These are phyloP conservation scores for Hycleus cichorii DNA, from an alignment of 1,140 invertebrate genomes.

Conservation along the genomic window DNA sequence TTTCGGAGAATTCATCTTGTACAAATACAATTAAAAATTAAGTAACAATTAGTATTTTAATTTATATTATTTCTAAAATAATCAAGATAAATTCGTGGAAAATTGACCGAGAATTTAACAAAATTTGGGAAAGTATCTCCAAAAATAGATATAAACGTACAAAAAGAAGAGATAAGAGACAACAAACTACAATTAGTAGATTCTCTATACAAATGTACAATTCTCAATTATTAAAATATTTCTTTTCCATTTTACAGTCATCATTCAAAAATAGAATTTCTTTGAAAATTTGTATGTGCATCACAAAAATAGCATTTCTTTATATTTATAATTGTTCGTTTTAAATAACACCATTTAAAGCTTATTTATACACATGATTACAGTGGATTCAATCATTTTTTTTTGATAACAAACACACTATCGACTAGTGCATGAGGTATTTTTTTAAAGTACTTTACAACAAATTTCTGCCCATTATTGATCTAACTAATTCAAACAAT, in stretches of 20 bases:
- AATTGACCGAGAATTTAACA: too few species aligned
- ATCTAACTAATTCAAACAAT: background rate
- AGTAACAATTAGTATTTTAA: too few species aligned
- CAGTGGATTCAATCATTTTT: background rate
- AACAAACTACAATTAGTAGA: background rate
- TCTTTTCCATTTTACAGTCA: conserved; percentile 1
- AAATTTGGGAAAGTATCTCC: background rate
- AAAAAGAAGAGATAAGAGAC: background rate
- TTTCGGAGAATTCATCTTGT: background rate
- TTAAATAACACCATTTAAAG: conserved; percentile 21
- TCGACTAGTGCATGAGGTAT: conserved; percentile 13
- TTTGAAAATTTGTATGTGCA: conserved; percentile 18
- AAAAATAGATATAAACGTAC: background rate
- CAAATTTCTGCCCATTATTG: background rate
- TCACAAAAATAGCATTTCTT: conserved; percentile 30
- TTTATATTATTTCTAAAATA: background rate
- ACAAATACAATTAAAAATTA: background rate
- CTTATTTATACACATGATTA: conserved; percentile 5
- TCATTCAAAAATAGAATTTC: conserved; percentile 24
- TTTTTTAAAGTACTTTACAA: background rate
- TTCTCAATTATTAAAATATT: conserved; percentile 2
- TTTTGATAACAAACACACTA: background rate
- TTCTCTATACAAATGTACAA: background rate
- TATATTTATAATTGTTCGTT: conserved; percentile 7
- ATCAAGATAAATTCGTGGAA: too few species aligned